Percentiles rank a stretch among this genome's conserved stretches.
phyloP scores from a whole-genome alignment of 1,140 invertebrate genomes.

The Drosophila takahashii region DNA sequence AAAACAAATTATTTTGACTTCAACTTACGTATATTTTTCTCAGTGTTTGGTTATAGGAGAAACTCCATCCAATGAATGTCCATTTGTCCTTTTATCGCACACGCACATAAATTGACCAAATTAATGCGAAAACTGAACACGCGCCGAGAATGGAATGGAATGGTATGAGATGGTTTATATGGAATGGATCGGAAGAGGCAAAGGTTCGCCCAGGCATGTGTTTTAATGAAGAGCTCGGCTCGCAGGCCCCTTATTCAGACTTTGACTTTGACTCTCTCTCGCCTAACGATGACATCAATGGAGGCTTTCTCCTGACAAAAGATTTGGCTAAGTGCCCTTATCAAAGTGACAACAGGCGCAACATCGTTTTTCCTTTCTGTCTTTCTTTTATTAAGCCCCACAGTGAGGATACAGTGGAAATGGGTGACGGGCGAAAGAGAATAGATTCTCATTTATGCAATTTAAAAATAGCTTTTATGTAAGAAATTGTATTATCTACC shows the following conservation, averaged over 20 bases:
- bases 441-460: neutral
- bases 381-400: conserved; percentile 25
- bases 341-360: conserved; percentile 77
- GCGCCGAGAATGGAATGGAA: conserved; percentile 43
- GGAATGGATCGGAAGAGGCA: conserved; percentile 15
- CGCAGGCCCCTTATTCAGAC: conserved; percentile 25
- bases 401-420: conserved; percentile 2
- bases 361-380: conserved; percentile 31
- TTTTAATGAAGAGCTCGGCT: conserved; percentile 59
- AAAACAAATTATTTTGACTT: no score
- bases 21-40: neutral
- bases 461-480: no score
- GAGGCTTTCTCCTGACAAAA: conserved; percentile 31
- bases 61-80: conserved; percentile 7
- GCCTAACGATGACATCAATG: conserved; percentile 48
- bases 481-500: no score
- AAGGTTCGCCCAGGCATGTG: conserved; percentile 9
- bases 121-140: conserved; percentile 72
- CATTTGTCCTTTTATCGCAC: conserved; percentile 51
- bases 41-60: conserved; percentile 1
- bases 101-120: conserved; percentile 76
- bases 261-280: conserved; percentile 52
- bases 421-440: no score
- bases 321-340: conserved; percentile 77
- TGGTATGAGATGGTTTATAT: neutral